These are phyloP conservation scores for Zaprionus kolodkinae DNA, from an alignment of 1,140 invertebrate species.

Conservation along the genomic window DNA sequence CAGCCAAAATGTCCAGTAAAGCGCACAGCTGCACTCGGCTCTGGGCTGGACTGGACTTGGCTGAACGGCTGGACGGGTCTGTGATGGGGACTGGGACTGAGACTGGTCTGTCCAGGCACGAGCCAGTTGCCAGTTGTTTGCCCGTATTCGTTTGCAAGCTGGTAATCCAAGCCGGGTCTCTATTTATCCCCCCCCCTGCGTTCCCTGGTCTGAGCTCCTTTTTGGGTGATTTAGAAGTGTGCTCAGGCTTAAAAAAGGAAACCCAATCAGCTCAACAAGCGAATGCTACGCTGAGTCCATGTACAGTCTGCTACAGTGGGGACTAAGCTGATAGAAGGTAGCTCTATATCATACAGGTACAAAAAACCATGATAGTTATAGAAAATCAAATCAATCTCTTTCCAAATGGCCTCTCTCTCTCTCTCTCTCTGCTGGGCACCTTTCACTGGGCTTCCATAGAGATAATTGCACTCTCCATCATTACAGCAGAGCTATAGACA, in stretches of 20 bases:
- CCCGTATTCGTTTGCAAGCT: background rate
- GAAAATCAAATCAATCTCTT: background rate
- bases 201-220: background rate
- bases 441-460: constrained; percentile 4
- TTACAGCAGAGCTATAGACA: background rate
- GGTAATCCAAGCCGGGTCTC: constrained; percentile 7
- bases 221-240: background rate
- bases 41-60: constrained; percentile 16
- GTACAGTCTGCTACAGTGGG: constrained; percentile 1
- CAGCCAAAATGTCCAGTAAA: constrained; percentile 15
- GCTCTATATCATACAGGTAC: background rate
- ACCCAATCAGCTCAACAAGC: background rate
- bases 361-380: background rate
- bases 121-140: constrained; percentile 17
- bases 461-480: background rate
- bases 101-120: constrained; percentile 16
- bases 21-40: constrained; percentile 31
- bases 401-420: background rate
- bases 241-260: background rate
- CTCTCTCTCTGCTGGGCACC: background rate
- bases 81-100: background rate
- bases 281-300: background rate
- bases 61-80: background rate
- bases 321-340: background rate
- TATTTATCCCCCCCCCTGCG: background rate